Percentiles rank a stretch among this genome's conserved stretches.
These are phyloP conservation scores for Porphyrio hochstetteri DNA, from an alignment of 2,113 vertebrate genomes.

Conservation along the genomic window DNA sequence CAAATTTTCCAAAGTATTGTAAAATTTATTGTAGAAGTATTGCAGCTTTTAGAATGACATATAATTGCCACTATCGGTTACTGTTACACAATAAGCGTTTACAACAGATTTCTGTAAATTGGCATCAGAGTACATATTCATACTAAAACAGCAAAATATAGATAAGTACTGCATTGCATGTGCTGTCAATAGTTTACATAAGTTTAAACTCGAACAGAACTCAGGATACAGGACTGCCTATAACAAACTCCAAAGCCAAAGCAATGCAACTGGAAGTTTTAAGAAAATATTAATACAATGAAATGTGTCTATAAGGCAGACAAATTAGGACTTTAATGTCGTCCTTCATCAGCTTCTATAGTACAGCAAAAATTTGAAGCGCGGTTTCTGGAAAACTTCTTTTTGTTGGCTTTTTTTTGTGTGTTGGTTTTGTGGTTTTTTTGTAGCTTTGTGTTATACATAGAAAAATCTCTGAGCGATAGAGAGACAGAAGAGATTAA, in stretches of 20 bases:
- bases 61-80: slow-evolving; percentile 75
- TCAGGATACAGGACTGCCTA: slow-evolving; percentile 67
- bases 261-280: slow-evolving; percentile 69
- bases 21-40: slow-evolving; percentile 87
- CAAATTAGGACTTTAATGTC: slow-evolving; percentile 32
- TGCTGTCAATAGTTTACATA: slow-evolving; percentile 69
- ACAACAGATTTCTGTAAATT: slow-evolving; percentile 73
- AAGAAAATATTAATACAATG: slow-evolving; percentile 65
- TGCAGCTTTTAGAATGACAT: slow-evolving; percentile 79
- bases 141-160: slow-evolving; percentile 71
- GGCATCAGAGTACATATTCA: slow-evolving; percentile 74
- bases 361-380: slow-evolving; percentile 58
- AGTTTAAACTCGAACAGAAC: slow-evolving; percentile 69
- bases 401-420: background rate
- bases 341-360: slow-evolving; percentile 66
- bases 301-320: slow-evolving; percentile 65
- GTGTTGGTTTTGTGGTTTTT: background rate
- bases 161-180: slow-evolving; percentile 70
- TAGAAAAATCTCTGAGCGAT: slow-evolving; percentile 36
- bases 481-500: slow-evolving; percentile 41
- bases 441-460: slow-evolving; percentile 42
- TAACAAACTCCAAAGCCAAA: slow-evolving; percentile 76
- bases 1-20: slow-evolving; percentile 77
- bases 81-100: slow-evolving; percentile 77
- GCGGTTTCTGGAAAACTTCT: slow-evolving; percentile 47